Evolutionary conservation across 2,888 invertebrate species (phyloP).

Genomic region (Protula sp.): DNA sequence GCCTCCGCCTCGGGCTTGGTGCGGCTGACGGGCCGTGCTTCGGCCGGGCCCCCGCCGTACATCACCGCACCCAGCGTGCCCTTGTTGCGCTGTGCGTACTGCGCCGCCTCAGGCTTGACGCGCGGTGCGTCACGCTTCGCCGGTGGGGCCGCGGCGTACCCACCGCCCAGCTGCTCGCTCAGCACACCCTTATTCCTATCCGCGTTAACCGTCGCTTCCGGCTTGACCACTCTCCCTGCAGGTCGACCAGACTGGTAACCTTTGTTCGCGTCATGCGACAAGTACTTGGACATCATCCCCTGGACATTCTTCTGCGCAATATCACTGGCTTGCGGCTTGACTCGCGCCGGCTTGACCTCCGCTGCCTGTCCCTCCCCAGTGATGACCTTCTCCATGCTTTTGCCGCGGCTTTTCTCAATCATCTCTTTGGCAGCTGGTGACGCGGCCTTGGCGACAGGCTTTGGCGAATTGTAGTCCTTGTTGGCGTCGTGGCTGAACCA

Average conservation of each 20-base stretch:
- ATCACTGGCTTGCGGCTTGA: conserved; percentile 24
- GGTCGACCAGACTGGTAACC: conserved; percentile 8
- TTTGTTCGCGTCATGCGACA: conserved; percentile 2
- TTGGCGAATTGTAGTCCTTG: conserved; percentile 10
- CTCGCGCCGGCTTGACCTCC: conserved; percentile 2
- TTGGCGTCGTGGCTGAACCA: conserved; percentile 26
- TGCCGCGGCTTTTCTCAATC: not conserved
- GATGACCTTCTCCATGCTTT: not conserved
- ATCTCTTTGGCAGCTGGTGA: conserved; percentile 1
- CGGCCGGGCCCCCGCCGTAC: not conserved
- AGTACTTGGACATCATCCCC: conserved; percentile 23
- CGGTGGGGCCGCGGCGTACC: too few relatives aligned
- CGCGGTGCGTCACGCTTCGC: not conserved
- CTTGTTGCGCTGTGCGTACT: not conserved
- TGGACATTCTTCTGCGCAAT: conserved; percentile 20
- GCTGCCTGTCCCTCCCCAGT: not conserved
- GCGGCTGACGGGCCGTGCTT: not conserved
- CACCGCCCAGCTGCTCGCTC: too few relatives aligned
- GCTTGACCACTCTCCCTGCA: conserved; percentile 3
- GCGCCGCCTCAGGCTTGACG: not conserved
- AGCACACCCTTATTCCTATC: conserved; percentile 20
- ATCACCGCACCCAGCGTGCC: not conserved
- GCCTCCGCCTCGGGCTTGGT: not conserved
- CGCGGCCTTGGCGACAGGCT: not conserved
- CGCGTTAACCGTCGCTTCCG: conserved; percentile 20